These are phyloP conservation scores for Physella acuta DNA, from an alignment of 1,140 invertebrate species.

Conservation along the genomic window DNA sequence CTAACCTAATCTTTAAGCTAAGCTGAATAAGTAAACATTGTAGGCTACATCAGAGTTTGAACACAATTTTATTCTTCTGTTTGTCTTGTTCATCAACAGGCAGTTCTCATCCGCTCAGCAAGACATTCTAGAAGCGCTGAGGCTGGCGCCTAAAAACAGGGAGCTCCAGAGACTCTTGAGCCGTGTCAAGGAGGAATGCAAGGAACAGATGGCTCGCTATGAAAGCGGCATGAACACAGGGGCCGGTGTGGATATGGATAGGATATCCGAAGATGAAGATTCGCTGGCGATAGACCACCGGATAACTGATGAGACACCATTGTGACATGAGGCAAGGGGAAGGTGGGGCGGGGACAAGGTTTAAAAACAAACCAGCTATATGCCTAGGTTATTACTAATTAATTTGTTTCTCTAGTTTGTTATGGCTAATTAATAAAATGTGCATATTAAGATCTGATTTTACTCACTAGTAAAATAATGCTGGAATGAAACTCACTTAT, in stretches of 20 bases:
- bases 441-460: too few relatives aligned
- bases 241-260: slow-evolving; percentile 26
- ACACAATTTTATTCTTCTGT: slow-evolving; percentile 25
- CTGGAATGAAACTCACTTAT: too few relatives aligned
- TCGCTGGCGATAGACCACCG: slow-evolving; percentile 19
- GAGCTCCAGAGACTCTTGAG: slow-evolving; percentile 71
- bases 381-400: too few relatives aligned
- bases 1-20: too few relatives aligned
- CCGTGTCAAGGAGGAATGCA: slow-evolving; percentile 68
- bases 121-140: slow-evolving; percentile 72
- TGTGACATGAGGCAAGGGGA: slow-evolving; percentile 21
- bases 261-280: slow-evolving; percentile 35
- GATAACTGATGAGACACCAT: slow-evolving; percentile 31
- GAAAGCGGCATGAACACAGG: slow-evolving; percentile 23
- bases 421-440: too few relatives aligned
- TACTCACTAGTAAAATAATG: too few relatives aligned
- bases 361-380: too few relatives aligned
- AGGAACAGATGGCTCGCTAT: slow-evolving; percentile 50
- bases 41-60: too few relatives aligned
- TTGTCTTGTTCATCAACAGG: slow-evolving; percentile 54
- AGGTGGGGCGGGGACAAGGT: slow-evolving; percentile 7
- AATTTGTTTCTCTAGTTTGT: too few relatives aligned
- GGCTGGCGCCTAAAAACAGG: slow-evolving; percentile 68
- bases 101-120: slow-evolving; percentile 67
- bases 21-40: too few relatives aligned